These are phyloP conservation scores for Drosophila novamexicana DNA, from an alignment of 1,140 invertebrate genomes.

Conservation along the genomic window DNA sequence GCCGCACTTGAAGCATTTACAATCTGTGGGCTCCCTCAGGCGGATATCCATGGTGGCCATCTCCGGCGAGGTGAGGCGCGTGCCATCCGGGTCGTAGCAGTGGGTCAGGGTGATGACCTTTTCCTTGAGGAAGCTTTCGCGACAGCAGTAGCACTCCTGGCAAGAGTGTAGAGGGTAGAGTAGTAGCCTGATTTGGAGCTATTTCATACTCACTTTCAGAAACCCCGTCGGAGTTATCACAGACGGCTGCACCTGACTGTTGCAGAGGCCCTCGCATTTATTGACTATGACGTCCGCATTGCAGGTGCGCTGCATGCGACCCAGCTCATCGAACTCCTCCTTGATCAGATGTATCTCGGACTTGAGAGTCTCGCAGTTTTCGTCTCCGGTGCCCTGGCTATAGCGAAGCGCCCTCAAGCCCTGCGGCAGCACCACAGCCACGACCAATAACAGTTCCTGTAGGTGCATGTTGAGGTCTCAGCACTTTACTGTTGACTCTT, in stretches of 20 bases:
- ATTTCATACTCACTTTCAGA: conserved; percentile 89
- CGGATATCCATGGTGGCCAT: conserved; percentile 91
- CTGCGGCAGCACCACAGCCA: conserved; percentile 64
- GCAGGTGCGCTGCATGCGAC: conserved; percentile 91
- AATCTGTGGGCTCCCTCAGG: conserved; percentile 93
- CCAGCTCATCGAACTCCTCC: conserved; percentile 94
- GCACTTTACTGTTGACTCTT: conserved; percentile 47
- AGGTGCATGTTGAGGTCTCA: conserved; percentile 58
- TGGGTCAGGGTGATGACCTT: conserved; percentile 91
- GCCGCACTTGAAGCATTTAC: conserved; percentile 95
- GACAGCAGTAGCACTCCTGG: conserved; percentile 96
- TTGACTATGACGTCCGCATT: conserved; percentile 94
- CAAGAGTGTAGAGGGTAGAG: conserved; percentile 28
- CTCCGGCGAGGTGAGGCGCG: conserved; percentile 88
- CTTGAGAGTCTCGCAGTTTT: conserved; percentile 91
- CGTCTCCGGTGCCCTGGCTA: conserved; percentile 84
- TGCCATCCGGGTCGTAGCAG: conserved; percentile 94
- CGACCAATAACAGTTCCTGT: conserved; percentile 60
- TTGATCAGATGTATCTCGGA: conserved; percentile 92
- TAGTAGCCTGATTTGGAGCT: no score
- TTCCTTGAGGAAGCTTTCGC: conserved; percentile 93
- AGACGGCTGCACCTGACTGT: conserved; percentile 95
- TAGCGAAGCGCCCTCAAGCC: conserved; percentile 68
- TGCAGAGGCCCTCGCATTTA: conserved; percentile 95
- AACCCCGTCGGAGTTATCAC: conserved; percentile 94